Conservation (phyloP, 2,888 invertebrate genomes). For the Galeruca laticollis region DNA sequence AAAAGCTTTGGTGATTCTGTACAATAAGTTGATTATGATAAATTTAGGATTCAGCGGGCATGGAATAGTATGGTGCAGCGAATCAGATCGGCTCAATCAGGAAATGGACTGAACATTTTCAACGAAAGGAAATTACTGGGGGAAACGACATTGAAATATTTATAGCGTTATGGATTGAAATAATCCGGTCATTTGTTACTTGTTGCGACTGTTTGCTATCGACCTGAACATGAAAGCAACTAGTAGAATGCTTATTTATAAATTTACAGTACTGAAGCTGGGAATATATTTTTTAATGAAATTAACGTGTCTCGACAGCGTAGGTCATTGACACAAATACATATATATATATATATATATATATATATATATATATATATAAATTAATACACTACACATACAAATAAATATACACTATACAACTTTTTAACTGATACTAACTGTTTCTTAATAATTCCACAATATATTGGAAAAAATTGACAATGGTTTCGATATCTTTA, state of each 20-base stretch:
- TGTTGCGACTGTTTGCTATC: conserved; percentile 24
- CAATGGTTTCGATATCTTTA: no score
- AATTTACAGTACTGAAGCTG: background rate
- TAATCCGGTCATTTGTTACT: conserved; percentile 22
- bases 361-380: no score
- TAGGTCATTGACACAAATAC: no score
- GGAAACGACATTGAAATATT: conserved; percentile 34
- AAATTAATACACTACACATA: no score
- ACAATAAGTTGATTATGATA: conserved; percentile 29
- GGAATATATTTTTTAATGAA: background rate
- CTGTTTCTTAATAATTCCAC: no score
- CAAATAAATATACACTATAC: no score
- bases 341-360: no score
- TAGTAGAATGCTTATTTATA: background rate
- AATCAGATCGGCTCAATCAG: conserved; percentile 17
- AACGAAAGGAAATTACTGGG: conserved; percentile 33
- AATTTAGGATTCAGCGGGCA: conserved; percentile 19
- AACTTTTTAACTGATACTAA: no score
- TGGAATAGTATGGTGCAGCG: conserved; percentile 6
- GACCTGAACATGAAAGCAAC: background rate
- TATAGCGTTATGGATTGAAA: conserved; percentile 26
- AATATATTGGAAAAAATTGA: no score
- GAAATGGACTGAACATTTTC: conserved; percentile 28
- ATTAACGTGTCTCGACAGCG: no score
- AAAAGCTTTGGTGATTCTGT: conserved; percentile 3